A percentile compares a stretch with the other conserved stretches of the same genome.
These are phyloP conservation scores for Aphidius colemani DNA, from an alignment of 2,888 invertebrate species.

Conservation along the genomic window DNA sequence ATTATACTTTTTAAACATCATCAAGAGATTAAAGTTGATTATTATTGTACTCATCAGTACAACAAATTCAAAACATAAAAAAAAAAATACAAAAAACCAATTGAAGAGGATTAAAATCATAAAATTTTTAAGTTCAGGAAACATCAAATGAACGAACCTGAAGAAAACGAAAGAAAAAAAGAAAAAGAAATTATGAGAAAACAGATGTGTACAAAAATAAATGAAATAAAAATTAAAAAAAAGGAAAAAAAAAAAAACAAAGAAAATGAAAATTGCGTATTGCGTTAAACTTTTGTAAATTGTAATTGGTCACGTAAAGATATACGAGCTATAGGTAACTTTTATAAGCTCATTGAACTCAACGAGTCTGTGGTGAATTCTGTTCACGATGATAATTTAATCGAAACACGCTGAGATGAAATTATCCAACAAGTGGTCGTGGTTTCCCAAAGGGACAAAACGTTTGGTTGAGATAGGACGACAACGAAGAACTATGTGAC, in stretches of 20 bases:
- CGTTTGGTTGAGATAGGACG: slow-evolving; percentile 21
- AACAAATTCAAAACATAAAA: neutral
- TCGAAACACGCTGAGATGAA: slow-evolving; percentile 35
- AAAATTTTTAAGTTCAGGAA: neutral
- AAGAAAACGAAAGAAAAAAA: neutral
- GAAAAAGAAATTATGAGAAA: slow-evolving; percentile 3
- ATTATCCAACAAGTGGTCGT: slow-evolving; percentile 44
- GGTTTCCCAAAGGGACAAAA: slow-evolving; percentile 30
- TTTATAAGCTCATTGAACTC: slow-evolving; percentile 32
- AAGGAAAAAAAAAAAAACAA: slow-evolving; percentile 1
- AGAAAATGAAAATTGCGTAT: slow-evolving; percentile 24
- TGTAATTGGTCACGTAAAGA: slow-evolving; percentile 29
- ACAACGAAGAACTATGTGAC: neutral
- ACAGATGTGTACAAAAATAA: neutral
- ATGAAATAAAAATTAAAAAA: slow-evolving; percentile 6
- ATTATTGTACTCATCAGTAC: slow-evolving; percentile 16
- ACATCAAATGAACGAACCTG: slow-evolving; percentile 1
- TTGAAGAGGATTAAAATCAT: neutral
- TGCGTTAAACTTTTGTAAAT: slow-evolving; percentile 28
- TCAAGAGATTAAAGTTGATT: slow-evolving; percentile 14
- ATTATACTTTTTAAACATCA: slow-evolving; percentile 8
- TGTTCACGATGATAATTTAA: slow-evolving; percentile 36
- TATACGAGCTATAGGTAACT: slow-evolving; percentile 23
- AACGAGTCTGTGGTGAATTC: slow-evolving; percentile 18
- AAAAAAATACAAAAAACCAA: neutral